These are phyloP conservation scores for Crotalus viridis DNA, from an alignment of 2,113 vertebrate species.

Conservation along the genomic window DNA sequence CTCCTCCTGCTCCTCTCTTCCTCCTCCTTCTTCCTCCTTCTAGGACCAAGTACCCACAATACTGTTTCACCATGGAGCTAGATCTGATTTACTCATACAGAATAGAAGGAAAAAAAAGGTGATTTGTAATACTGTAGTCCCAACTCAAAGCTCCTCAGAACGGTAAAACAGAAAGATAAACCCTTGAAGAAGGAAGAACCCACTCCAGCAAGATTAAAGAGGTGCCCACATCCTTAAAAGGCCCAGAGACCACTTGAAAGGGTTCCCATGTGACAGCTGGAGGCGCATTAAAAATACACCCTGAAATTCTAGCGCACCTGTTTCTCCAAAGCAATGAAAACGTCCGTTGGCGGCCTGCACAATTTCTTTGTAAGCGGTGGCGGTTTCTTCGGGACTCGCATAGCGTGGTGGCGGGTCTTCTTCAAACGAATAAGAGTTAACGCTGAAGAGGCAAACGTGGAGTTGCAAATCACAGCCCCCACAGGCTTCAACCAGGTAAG, in stretches of 20 bases:
- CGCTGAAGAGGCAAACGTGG: slow-evolving; percentile 76
- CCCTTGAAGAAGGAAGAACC: background rate
- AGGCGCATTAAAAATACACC: background rate
- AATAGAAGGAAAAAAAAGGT: background rate
- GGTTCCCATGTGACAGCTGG: background rate
- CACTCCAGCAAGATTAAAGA: background rate
- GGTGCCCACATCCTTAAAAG: background rate
- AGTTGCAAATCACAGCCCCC: slow-evolving; percentile 67
- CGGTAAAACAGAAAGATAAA: too few relatives aligned
- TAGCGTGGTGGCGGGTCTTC: slow-evolving; percentile 51
- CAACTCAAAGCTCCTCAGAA: background rate
- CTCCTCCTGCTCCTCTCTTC: too few relatives aligned
- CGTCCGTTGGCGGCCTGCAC: slow-evolving; percentile 63
- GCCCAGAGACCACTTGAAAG: too few relatives aligned
- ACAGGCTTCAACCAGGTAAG: slow-evolving; percentile 72
- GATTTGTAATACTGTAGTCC: background rate
- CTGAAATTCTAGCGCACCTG: slow-evolving; percentile 59
- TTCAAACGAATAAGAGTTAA: background rate
- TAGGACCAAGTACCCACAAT: too few relatives aligned
- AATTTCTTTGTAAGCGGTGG: slow-evolving; percentile 57
- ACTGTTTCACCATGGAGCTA: background rate
- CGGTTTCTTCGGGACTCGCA: slow-evolving; percentile 55
- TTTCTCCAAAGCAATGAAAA: slow-evolving; percentile 82
- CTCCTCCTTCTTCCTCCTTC: too few relatives aligned
- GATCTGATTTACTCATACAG: background rate